Base-by-base conservation (phyloP, 2,797 vertebrate species). In the Eospalax fontanierii region DNA sequence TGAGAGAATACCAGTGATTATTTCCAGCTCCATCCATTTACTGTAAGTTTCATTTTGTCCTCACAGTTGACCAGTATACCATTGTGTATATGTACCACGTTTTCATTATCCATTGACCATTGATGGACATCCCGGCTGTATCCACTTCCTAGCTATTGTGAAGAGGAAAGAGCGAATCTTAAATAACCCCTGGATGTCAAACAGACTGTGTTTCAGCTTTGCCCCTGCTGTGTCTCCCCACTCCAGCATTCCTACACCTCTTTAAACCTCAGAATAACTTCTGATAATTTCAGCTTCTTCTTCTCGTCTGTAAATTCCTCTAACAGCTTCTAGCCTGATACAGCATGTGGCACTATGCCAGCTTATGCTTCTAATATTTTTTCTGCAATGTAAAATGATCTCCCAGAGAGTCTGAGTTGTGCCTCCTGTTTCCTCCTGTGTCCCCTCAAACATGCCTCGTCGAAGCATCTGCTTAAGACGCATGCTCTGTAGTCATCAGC, bases 291-390 rank as follows among this genome's bases (percentile, higher is more conserved):
- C 8, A 71, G 24, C 18, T 70, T 22, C 19, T 82, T 90, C 9
- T 35, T 73, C 87, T 79, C 59, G 84, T 84, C 79, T 80, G 61
- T 40, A 33, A 80, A 93, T 91, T 92, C 9, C 54, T 59, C 54
- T 59, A 26, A 59, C n/a, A 79, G 2, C 1, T n/a, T 43, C 16
- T 14, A 33, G 46, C 6, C 46, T 5, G 8, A 46, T 35, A 1
- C 0, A 33, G 7, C 22, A 24, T 1, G 6, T 73, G 10, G 11
- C 16, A 9, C 4, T 43, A 33, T 35, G 3, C 43, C 40, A 74
- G n/a, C 12, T 80, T 87, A 74, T 10, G 21, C 43, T 93, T 92
- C 86, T 94, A 50, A 81, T 65, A 22, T 35, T 38, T 30, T 95
- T 61, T n/a, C 46, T 8, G 7, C 65, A 71, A 28, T n/a, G 63